Percentiles rank a stretch among this genome's conserved stretches.
These are phyloP conservation scores for Caenorhabditis macrosperma DNA, from an alignment of 2,888 invertebrate species.

Conservation along the genomic window DNA sequence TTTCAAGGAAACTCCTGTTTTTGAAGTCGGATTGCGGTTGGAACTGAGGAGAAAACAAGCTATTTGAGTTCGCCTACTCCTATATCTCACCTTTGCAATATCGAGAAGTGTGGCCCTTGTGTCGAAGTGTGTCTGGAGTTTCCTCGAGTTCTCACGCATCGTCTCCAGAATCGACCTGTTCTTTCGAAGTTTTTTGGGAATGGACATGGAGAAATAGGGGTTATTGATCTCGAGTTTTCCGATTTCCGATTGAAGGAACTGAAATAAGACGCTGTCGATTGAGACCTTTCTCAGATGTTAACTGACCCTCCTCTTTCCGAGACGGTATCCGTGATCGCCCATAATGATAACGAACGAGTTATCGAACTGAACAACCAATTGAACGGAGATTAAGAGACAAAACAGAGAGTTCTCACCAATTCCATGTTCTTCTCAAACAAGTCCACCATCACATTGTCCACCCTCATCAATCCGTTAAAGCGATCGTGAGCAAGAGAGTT, in stretches of 20 bases:
- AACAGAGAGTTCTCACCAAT: too few species aligned
- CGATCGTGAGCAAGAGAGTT: slow-evolving; percentile 61
- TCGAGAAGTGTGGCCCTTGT: slow-evolving; percentile 61
- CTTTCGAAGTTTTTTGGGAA: slow-evolving; percentile 58
- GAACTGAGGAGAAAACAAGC: too few species aligned
- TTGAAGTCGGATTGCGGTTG: slow-evolving; percentile 25
- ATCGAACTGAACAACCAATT: slow-evolving; percentile 62
- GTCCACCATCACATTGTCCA: slow-evolving; percentile 56
- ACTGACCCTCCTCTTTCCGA: slow-evolving; percentile 28
- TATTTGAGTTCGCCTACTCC: too few species aligned
- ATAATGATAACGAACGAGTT: slow-evolving; percentile 65
- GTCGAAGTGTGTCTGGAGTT: slow-evolving; percentile 64
- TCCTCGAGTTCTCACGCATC: slow-evolving; percentile 49
- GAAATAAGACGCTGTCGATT: not conserved
- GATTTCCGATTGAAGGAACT: slow-evolving; percentile 41
- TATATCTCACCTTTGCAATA: slow-evolving; percentile 60
- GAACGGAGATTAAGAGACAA: too few species aligned
- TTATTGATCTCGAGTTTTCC: slow-evolving; percentile 62
- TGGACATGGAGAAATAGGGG: slow-evolving; percentile 60
- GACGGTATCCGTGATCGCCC: slow-evolving; percentile 67
- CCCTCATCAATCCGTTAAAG: slow-evolving; percentile 61
- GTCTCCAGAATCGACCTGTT: slow-evolving; percentile 32
- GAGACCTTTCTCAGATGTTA: not conserved
- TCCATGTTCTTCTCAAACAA: slow-evolving; percentile 55
- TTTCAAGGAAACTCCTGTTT: slow-evolving; percentile 20